Conservation (phyloP, 2,797 vertebrate genomes). For the Podarcis lilfordi region DNA sequence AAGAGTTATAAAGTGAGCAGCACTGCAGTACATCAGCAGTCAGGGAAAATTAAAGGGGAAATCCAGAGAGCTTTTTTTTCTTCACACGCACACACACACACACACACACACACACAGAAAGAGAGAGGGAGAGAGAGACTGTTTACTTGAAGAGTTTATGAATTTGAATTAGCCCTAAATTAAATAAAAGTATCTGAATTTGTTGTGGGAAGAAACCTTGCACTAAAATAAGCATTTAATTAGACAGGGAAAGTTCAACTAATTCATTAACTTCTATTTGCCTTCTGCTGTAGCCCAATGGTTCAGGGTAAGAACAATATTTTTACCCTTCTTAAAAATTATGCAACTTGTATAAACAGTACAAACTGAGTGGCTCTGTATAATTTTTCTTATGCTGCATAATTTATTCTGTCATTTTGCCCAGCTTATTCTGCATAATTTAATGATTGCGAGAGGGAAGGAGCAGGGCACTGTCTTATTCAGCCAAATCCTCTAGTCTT, state of each 20-base stretch:
- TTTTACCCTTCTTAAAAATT: background rate
- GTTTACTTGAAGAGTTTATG: background rate
- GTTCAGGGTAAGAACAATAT: background rate
- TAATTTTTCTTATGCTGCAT: slow-evolving; percentile 7
- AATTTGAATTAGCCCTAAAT: background rate
- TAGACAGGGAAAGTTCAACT: background rate
- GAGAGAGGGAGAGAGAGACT: no score
- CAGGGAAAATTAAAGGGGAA: slow-evolving; percentile 26
- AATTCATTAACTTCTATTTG: slow-evolving; percentile 1
- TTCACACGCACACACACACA: no score
- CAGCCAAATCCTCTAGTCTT: background rate
- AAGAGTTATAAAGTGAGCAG: slow-evolving; percentile 22
- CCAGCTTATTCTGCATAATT: background rate
- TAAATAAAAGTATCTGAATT: slow-evolving; percentile 1
- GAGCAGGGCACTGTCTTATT: background rate
- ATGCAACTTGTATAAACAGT: background rate
- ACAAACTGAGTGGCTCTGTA: background rate
- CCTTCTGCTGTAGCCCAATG: background rate
- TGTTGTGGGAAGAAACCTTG: background rate
- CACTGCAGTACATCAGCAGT: slow-evolving; percentile 17
- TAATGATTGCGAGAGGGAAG: background rate
- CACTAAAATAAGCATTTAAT: background rate
- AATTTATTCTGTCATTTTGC: slow-evolving; percentile 1
- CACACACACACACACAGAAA: background rate
- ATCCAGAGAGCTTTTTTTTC: background rate